phyloP scores from a whole-genome alignment of 2,888 invertebrate genomes.

The Eretmocerus hayati region DNA sequence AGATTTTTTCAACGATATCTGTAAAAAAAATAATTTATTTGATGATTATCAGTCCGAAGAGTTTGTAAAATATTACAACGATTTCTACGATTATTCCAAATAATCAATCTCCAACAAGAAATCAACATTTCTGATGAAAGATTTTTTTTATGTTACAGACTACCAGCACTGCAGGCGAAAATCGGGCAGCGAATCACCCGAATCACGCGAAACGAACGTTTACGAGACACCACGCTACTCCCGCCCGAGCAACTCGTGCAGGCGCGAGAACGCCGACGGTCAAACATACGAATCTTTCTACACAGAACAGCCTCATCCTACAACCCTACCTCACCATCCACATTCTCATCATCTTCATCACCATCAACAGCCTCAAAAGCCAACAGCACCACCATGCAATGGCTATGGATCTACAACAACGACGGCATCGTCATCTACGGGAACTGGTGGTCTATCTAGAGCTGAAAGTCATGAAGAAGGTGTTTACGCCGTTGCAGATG shows the following conservation, averaged over 20 bases:
- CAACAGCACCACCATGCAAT: conserved; percentile 3
- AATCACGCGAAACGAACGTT: conserved; percentile 34
- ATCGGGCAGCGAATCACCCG: conserved; percentile 21
- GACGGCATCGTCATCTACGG: conserved; percentile 14
- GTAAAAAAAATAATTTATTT: no score
- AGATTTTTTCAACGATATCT: no score
- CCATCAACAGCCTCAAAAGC: no score
- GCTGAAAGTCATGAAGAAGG: conserved; percentile 27
- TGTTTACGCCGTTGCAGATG: conserved; percentile 43
- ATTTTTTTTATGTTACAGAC: conserved; percentile 7
- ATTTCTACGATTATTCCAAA: no score
- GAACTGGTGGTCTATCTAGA: conserved; percentile 5
- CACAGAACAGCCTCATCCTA: conserved; percentile 15
- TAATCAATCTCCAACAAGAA: no score
- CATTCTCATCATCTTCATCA: no score
- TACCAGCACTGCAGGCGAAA: conserved; percentile 18
- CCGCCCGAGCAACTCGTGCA: conserved; percentile 23
- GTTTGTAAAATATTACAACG: no score
- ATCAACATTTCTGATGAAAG: no score
- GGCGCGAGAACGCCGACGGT: conserved; percentile 19
- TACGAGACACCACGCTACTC: conserved; percentile 40
- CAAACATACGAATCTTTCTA: conserved; percentile 13
- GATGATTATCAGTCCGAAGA: no score
- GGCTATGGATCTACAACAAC: conserved; percentile 5
- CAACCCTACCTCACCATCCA: no score